These are phyloP conservation scores for Eupeodes corollae DNA, from an alignment of 1,140 invertebrate genomes.

Conservation along the genomic window DNA sequence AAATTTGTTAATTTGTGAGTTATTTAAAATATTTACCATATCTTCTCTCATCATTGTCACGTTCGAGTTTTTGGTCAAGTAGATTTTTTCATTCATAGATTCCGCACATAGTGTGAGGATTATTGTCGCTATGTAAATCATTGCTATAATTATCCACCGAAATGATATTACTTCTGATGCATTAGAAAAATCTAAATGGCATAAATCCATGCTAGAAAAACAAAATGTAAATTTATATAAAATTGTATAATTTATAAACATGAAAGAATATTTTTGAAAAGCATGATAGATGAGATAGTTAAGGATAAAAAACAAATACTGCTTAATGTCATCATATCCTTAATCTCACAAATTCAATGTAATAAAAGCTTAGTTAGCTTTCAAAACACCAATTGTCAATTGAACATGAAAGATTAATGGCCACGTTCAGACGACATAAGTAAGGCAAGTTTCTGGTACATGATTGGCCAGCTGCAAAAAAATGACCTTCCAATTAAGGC, in stretches of 20 bases:
- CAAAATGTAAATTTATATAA: not conserved
- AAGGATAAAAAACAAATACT: too few relatives aligned
- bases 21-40: constrained; percentile 16
- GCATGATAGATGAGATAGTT: too few relatives aligned
- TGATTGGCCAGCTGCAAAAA: too few relatives aligned
- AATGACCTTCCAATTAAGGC: too few relatives aligned
- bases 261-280: too few relatives aligned
- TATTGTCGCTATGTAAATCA: constrained; percentile 38
- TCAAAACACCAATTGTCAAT: too few relatives aligned
- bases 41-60: constrained; percentile 31
- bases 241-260: not conserved
- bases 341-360: too few relatives aligned
- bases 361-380: too few relatives aligned
- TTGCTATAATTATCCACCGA: constrained; percentile 35
- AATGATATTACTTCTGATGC: constrained; percentile 34
- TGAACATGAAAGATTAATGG: too few relatives aligned
- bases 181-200: constrained; percentile 33
- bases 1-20: not conserved
- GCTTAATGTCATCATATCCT: too few relatives aligned
- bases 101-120: constrained; percentile 35
- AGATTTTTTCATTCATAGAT: constrained; percentile 33
- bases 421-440: too few relatives aligned
- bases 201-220: constrained; percentile 31
- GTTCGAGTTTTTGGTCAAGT: constrained; percentile 30
- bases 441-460: too few relatives aligned